Percentiles rank a stretch among this genome's conserved stretches.
These are phyloP conservation scores for Cephalopterus ornatus DNA, from an alignment of 2,113 vertebrate species.

Conservation along the genomic window DNA sequence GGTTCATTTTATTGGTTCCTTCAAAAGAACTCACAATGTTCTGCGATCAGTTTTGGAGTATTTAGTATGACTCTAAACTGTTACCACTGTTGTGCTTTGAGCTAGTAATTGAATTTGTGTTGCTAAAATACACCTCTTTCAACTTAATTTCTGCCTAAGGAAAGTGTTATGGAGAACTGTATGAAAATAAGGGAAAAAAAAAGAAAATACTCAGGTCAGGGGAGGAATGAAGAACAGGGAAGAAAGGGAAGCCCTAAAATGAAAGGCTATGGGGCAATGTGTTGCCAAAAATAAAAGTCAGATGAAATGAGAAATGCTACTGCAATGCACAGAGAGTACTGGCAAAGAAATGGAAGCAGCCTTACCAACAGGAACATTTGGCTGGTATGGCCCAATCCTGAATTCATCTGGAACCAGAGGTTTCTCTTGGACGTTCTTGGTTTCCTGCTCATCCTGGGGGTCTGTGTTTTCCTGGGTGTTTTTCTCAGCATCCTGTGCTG, in stretches of 20 bases:
- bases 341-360: neutral
- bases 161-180: conserved; percentile 23
- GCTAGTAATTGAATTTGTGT: neutral
- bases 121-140: neutral
- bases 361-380: conserved; percentile 89
- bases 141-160: conserved; percentile 34
- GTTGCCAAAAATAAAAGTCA: conserved; percentile 27
- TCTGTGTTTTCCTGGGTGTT: conserved; percentile 60
- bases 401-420: conserved; percentile 71
- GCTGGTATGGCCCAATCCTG: conserved; percentile 83
- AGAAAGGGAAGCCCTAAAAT: neutral
- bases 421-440: conserved; percentile 66
- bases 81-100: neutral
- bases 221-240: neutral
- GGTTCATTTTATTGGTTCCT: conserved; percentile 1
- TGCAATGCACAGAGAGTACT: neutral
- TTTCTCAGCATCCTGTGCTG: conserved; percentile 49
- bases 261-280: neutral
- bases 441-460: conserved; percentile 61
- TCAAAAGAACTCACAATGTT: neutral
- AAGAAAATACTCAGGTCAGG: neutral
- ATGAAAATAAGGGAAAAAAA: neutral
- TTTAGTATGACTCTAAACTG: conserved; percentile 10
- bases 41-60: neutral
- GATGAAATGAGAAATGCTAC: conserved; percentile 47